Conservation (phyloP, 1,140 invertebrate genomes). For the Dysdera silvatica region DNA sequence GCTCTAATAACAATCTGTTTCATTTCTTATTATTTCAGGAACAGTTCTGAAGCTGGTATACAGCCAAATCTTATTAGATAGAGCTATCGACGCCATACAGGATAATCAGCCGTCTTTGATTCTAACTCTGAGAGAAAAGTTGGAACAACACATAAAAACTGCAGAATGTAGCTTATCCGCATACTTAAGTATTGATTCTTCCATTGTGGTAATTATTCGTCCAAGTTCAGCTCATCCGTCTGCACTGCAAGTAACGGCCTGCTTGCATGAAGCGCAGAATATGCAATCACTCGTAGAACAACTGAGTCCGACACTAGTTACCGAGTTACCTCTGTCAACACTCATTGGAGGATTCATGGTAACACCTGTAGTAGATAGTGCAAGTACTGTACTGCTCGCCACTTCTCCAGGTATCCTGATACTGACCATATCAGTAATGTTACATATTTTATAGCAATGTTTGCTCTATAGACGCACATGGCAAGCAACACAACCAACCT, state of each 20-base stretch:
- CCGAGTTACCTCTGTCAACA: conserved; percentile 15
- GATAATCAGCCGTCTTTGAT: conserved; percentile 56
- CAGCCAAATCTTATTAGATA: conserved; percentile 47
- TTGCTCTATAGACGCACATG: no score
- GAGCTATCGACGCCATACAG: conserved; percentile 46
- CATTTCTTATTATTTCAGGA: conserved; percentile 34
- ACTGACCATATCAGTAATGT: no score
- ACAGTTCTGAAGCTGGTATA: conserved; percentile 70
- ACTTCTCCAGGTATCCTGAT: no score
- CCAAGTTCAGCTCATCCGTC: conserved; percentile 53
- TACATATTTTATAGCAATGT: no score
- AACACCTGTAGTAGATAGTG: background rate
- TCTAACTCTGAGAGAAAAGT: conserved; percentile 56
- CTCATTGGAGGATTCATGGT: conserved; percentile 10
- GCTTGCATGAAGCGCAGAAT: conserved; percentile 75
- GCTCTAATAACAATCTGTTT: background rate
- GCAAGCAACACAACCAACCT: no score
- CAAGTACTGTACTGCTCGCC: background rate
- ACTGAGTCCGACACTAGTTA: conserved; percentile 18
- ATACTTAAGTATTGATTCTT: conserved; percentile 69
- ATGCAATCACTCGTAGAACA: conserved; percentile 62
- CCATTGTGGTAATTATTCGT: conserved; percentile 67
- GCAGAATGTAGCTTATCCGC: conserved; percentile 70
- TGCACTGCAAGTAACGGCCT: conserved; percentile 63
- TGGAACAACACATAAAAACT: conserved; percentile 66